Percentiles rank a stretch among this genome's conserved stretches.
Conservation (phyloP, 2,797 vertebrate species). For the Gadopsis marmoratus region DNA sequence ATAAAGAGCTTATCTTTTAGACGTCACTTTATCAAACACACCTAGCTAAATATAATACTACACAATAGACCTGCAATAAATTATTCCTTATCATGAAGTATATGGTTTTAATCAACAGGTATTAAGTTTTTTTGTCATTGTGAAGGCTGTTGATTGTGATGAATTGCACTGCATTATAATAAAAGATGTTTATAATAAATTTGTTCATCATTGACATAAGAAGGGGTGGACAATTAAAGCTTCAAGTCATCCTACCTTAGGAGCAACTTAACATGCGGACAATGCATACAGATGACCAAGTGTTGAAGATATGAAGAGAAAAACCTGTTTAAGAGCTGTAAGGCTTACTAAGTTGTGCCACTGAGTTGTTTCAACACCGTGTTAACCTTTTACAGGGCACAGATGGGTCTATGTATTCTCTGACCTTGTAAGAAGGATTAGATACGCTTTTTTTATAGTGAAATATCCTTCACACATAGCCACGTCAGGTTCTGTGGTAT, state of each 20-base stretch:
- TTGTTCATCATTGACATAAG: background rate
- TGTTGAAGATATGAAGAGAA: background rate
- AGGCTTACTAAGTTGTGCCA: background rate
- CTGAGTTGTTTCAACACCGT: background rate
- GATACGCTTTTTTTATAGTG: background rate
- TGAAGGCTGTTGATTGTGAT: background rate
- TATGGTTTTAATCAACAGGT: background rate
- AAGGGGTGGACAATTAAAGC: background rate
- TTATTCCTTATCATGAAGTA: background rate
- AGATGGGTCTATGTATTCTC: background rate
- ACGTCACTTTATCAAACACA: too few relatives aligned
- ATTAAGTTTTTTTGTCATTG: background rate
- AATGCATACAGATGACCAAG: background rate
- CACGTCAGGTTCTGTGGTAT: background rate
- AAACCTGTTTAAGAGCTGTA: background rate
- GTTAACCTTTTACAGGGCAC: background rate
- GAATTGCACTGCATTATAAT: background rate
- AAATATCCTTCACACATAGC: constrained; percentile 5
- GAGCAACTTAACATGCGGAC: background rate
- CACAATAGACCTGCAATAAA: background rate
- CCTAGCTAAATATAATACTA: background rate
- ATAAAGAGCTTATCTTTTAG: background rate
- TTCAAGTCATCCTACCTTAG: background rate
- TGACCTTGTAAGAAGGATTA: background rate
- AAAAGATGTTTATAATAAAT: background rate